A percentile compares a stretch with the other conserved stretches of the same genome.
These are phyloP conservation scores for Pissodes strobi DNA, from an alignment of 1,140 invertebrate genomes.

Conservation along the genomic window DNA sequence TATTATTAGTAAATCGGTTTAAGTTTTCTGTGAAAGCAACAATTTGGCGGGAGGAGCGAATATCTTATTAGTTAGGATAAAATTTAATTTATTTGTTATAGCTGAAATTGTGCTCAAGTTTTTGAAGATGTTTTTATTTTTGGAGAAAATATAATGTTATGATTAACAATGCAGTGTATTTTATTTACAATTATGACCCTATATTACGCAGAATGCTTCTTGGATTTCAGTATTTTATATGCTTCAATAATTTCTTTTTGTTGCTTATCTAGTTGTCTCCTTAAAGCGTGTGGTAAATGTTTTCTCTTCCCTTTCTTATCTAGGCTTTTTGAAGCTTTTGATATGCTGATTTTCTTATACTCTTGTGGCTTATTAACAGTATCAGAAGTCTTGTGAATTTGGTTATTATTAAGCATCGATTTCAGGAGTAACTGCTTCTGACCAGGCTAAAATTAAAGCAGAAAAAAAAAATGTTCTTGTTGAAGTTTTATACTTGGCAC, in stretches of 20 bases:
- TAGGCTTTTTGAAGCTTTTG: slow-evolving; percentile 39
- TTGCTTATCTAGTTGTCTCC: slow-evolving; percentile 63
- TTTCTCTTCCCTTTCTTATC: slow-evolving; percentile 63
- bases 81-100: no score
- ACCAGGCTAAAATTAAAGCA: slow-evolving; percentile 61
- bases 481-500: no score
- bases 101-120: no score
- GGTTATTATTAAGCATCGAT: slow-evolving; percentile 53
- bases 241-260: slow-evolving; percentile 63
- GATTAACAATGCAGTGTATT: no score
- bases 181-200: slow-evolving; percentile 11
- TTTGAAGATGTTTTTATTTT: no score
- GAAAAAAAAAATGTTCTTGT: no score
- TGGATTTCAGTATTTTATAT: slow-evolving; percentile 62
- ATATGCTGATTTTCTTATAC: slow-evolving; percentile 6
- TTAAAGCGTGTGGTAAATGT: slow-evolving; percentile 60
- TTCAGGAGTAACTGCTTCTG: slow-evolving; percentile 62
- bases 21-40: no score
- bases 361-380: no score
- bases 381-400: slow-evolving; percentile 5
- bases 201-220: slow-evolving; percentile 20
- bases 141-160: no score
- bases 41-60: no score
- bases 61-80: no score
- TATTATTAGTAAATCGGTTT: no score